Conservation (phyloP, 2,888 invertebrate genomes). For the Amiota communis region DNA sequence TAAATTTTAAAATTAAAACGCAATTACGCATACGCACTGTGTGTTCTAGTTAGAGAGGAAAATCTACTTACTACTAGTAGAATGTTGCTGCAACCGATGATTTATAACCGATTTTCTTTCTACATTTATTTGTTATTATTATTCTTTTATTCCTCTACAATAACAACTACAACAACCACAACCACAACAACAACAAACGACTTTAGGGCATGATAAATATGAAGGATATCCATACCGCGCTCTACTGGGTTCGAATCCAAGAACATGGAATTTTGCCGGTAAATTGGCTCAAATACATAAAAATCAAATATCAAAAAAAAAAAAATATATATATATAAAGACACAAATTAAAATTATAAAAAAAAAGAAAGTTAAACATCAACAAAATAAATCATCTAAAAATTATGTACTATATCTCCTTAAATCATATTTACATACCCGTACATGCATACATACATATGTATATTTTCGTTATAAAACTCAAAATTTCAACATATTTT, state of each 20-base stretch:
- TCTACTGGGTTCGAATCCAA: slow-evolving; percentile 73
- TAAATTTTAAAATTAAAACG: too few species aligned
- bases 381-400: not conserved
- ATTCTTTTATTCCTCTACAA: slow-evolving; percentile 36
- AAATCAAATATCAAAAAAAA: slow-evolving; percentile 30
- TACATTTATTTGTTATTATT: slow-evolving; percentile 36
- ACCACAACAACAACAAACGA: slow-evolving; percentile 50
- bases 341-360: too few species aligned
- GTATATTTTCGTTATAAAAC: slow-evolving; percentile 10
- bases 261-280: slow-evolving; percentile 74
- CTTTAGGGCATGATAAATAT: slow-evolving; percentile 73
- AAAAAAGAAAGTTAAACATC: not conserved
- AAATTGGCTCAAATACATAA: slow-evolving; percentile 69
- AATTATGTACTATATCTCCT: not conserved
- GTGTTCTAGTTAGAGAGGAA: slow-evolving; percentile 29
- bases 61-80: not conserved
- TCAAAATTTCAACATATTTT: not conserved
- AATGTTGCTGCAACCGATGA: slow-evolving; percentile 31
- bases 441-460: too few species aligned
- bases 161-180: slow-evolving; percentile 43
- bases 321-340: slow-evolving; percentile 2
- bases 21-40: slow-evolving; percentile 54
- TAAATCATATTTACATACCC: not conserved
- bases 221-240: slow-evolving; percentile 73
- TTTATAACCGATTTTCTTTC: slow-evolving; percentile 51